These are phyloP conservation scores for Gortyna flavago DNA, from an alignment of 2,888 invertebrate genomes.

Conservation along the genomic window DNA sequence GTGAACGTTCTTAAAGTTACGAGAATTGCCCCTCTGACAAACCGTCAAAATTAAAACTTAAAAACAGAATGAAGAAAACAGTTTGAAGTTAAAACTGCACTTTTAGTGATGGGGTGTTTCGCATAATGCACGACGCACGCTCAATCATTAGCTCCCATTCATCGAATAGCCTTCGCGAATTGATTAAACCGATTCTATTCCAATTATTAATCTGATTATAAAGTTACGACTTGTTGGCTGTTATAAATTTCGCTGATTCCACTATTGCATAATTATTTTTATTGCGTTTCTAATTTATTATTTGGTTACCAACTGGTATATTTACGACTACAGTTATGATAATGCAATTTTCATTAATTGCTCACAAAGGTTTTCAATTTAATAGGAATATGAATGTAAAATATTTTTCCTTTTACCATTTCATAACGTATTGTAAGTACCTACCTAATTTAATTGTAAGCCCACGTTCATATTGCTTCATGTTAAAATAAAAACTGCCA, in stretches of 20 bases:
- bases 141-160: conserved; percentile 81
- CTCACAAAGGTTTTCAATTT: conserved; percentile 13
- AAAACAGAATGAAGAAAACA: conserved; percentile 20
- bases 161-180: conserved; percentile 70
- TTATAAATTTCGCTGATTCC: conserved; percentile 84
- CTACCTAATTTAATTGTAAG: conserved; percentile 4
- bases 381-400: neutral
- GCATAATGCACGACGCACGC: conserved; percentile 70
- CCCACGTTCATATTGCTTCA: conserved; percentile 16
- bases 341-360: conserved; percentile 65
- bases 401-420: neutral
- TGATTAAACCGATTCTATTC: conserved; percentile 73
- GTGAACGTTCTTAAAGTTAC: too few species aligned
- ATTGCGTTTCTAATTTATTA: conserved; percentile 78
- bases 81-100: conserved; percentile 42
- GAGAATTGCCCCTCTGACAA: neutral
- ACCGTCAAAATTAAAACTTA: neutral
- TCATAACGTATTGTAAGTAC: neutral
- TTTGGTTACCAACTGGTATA: conserved; percentile 83
- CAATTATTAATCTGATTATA: conserved; percentile 84
- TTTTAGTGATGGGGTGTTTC: conserved; percentile 67
- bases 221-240: conserved; percentile 87
- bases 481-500: conserved; percentile 28
- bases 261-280: conserved; percentile 68
- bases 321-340: conserved; percentile 82